phyloP scores from a whole-genome alignment of 2,113 vertebrate species.

The Taurulus bubalis region DNA sequence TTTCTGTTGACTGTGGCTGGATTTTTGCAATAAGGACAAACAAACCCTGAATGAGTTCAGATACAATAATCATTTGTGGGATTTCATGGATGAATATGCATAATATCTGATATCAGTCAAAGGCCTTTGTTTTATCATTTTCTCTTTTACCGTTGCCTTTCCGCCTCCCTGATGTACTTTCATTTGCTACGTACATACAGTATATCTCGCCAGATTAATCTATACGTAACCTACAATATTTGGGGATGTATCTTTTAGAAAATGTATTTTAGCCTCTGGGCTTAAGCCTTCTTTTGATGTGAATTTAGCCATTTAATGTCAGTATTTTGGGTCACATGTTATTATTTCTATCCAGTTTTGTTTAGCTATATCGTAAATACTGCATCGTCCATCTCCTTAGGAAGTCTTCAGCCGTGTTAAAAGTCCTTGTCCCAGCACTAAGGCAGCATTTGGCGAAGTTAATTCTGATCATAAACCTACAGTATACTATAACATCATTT shows the following conservation, averaged over 20 bases:
- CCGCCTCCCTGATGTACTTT: background rate
- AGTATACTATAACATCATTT: conserved; percentile 3
- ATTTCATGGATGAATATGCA: background rate
- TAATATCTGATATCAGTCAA: background rate
- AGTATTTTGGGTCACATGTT: background rate
- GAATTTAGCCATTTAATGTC: background rate
- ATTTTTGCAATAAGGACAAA: background rate
- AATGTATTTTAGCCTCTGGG: background rate
- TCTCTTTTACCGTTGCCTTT: background rate
- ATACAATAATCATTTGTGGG: background rate
- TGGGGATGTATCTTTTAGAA: background rate
- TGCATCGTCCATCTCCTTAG: background rate
- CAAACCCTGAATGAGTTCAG: background rate
- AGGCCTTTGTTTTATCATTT: background rate
- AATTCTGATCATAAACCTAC: conserved; percentile 2
- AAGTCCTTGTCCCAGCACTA: background rate
- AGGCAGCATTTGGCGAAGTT: background rate
- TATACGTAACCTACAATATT: background rate
- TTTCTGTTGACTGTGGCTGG: background rate
- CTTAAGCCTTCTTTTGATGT: too few species aligned
- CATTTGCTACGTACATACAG: background rate
- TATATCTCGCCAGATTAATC: background rate
- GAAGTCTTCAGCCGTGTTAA: background rate
- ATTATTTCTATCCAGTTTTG: too few species aligned
- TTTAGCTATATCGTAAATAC: too few species aligned